Evolutionary conservation across 2,888 invertebrate genomes (phyloP).

Genomic region (Chorisops tibialis): DNA sequence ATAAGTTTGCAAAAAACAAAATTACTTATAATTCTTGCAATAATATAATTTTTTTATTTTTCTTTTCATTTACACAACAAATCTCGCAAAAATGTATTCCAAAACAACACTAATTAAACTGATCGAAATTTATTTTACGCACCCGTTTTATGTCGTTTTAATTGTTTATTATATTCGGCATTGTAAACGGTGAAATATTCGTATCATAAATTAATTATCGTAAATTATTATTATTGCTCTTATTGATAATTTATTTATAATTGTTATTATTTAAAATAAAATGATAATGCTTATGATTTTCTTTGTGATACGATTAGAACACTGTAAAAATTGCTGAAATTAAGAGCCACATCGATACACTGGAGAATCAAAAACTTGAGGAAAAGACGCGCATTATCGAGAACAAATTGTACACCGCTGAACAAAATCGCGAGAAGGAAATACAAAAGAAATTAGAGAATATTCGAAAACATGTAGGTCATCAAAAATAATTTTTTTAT

Average conservation of each 20-base stretch:
- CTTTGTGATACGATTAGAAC: constrained; percentile 51
- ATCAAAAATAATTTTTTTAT: constrained; percentile 29
- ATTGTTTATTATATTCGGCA: too few species aligned
- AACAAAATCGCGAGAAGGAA: constrained; percentile 80
- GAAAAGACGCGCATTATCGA: constrained; percentile 67
- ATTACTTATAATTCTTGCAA: background rate
- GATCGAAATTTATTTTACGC: too few species aligned
- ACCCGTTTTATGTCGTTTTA: too few species aligned
- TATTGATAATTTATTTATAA: background rate
- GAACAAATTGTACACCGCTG: constrained; percentile 74
- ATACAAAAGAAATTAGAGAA: constrained; percentile 81
- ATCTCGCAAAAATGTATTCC: too few species aligned
- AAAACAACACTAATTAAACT: too few species aligned
- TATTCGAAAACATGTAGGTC: constrained; percentile 78
- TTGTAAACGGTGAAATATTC: too few species aligned
- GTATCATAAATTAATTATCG: too few species aligned
- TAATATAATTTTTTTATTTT: background rate
- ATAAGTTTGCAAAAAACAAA: background rate
- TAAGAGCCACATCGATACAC: constrained; percentile 59
- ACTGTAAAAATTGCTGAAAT: constrained; percentile 67
- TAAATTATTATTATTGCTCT: too few species aligned
- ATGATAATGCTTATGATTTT: constrained; percentile 15
- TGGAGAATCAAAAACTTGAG: constrained; percentile 61
- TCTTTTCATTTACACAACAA: too few species aligned
- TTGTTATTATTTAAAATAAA: constrained; percentile 4